These are phyloP conservation scores for Channa argus DNA, from an alignment of 2,113 vertebrate genomes.

Conservation along the genomic window DNA sequence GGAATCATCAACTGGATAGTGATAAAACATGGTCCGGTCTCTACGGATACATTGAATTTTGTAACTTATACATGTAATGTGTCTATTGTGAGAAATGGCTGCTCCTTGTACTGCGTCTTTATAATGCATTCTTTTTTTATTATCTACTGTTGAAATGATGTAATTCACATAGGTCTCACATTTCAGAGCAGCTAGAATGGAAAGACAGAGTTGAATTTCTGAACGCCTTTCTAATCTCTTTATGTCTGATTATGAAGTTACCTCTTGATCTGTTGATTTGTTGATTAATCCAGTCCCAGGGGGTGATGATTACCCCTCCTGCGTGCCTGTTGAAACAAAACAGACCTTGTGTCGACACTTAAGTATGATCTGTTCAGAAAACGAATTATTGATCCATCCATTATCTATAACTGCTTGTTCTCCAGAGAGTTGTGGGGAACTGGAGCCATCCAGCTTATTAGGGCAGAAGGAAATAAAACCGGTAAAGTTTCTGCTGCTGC, in stretches of 20 bases:
- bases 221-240: constrained; percentile 5
- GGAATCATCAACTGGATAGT: neutral
- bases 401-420: too few relatives aligned
- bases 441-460: too few relatives aligned
- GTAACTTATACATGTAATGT: neutral
- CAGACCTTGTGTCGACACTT: neutral
- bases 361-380: neutral
- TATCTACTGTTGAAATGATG: too few relatives aligned
- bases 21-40: neutral
- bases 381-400: too few relatives aligned
- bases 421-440: too few relatives aligned
- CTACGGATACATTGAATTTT: neutral
- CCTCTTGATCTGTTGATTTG: constrained; percentile 3
- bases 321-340: neutral
- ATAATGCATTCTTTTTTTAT: too few relatives aligned
- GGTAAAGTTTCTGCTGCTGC: too few relatives aligned
- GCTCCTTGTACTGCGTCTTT: too few relatives aligned
- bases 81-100: too few relatives aligned
- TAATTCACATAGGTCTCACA: too few relatives aligned
- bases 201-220: constrained; percentile 26
- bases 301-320: constrained; percentile 2
- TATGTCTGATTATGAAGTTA: constrained; percentile 6
- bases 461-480: too few relatives aligned
- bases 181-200: constrained; percentile 14
- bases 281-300: neutral